Conservation (phyloP, 1,140 invertebrate genomes). For the Bombus impatiens region DNA sequence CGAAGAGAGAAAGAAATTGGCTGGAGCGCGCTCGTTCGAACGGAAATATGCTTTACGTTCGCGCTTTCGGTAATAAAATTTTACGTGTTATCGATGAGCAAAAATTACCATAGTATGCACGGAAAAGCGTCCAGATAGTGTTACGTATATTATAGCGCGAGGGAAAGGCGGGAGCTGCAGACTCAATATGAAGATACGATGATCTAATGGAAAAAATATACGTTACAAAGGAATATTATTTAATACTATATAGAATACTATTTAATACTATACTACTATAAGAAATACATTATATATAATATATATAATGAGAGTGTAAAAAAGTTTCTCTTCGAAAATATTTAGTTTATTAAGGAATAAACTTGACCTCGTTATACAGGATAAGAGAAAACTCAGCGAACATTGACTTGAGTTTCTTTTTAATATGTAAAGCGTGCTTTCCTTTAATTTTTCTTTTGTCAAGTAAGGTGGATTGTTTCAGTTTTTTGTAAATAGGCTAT, state of each 20-base stretch:
- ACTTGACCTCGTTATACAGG: not conserved
- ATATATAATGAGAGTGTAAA: not conserved
- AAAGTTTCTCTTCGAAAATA: not conserved
- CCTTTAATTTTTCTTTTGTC: slow-evolving; percentile 1
- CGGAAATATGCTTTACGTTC: not conserved
- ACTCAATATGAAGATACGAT: not conserved
- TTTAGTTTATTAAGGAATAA: slow-evolving; percentile 4
- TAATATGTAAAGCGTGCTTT: not conserved
- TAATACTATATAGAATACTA: not conserved
- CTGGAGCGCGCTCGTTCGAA: not conserved
- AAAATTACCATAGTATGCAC: no score
- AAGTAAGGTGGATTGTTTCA: slow-evolving; percentile 5
- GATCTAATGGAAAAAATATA: not conserved
- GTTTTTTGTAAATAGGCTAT: slow-evolving; percentile 27
- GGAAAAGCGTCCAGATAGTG: not conserved
- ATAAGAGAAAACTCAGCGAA: not conserved
- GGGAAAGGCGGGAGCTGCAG: not conserved
- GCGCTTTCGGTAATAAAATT: not conserved
- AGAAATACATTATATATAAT: not conserved
- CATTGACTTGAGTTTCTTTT: not conserved
- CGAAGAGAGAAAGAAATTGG: not conserved
- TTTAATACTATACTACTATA: not conserved
- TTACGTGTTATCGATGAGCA: not conserved
- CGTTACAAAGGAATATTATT: not conserved
- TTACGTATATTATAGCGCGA: not conserved